These are phyloP conservation scores for Zelostemma sp. DNA, from an alignment of 1,140 invertebrate species.

Conservation along the genomic window DNA sequence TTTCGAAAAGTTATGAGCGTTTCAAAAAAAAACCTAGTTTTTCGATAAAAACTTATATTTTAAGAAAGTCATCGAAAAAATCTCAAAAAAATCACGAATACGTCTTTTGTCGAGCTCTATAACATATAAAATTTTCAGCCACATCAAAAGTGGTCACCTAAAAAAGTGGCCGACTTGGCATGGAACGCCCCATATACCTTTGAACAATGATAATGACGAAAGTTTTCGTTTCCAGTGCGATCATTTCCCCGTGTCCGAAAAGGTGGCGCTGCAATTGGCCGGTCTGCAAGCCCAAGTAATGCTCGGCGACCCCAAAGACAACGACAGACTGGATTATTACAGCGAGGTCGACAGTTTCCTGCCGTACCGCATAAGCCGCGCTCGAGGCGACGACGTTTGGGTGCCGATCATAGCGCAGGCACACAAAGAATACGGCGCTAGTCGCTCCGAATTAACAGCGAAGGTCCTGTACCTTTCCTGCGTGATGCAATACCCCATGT, in stretches of 20 bases:
- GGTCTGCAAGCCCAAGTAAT: conserved; percentile 94
- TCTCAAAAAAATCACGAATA: no score
- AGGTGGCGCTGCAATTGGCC: conserved; percentile 92
- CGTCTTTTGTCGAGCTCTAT: no score
- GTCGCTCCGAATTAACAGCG: conserved; percentile 89
- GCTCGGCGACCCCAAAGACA: conserved; percentile 86
- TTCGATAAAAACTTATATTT: no score
- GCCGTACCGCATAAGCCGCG: conserved; percentile 81
- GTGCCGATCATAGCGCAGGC: conserved; percentile 89
- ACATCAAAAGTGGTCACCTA: no score
- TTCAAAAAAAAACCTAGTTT: no score
- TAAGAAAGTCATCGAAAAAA: no score
- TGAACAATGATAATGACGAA: background rate
- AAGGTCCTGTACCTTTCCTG: conserved; percentile 95
- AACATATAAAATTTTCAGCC: no score
- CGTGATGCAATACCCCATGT: conserved; percentile 97
- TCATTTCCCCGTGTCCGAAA: conserved; percentile 94
- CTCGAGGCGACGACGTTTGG: conserved; percentile 84
- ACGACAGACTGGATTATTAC: conserved; percentile 80
- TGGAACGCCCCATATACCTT: no score
- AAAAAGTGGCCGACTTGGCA: no score
- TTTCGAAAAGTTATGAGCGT: no score
- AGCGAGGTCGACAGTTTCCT: conserved; percentile 85
- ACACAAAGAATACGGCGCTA: conserved; percentile 90
- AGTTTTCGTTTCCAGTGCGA: conserved; percentile 78